Base-by-base conservation (phyloP, 1,140 invertebrate genomes). In the Thaumatotibia leucotreta region DNA sequence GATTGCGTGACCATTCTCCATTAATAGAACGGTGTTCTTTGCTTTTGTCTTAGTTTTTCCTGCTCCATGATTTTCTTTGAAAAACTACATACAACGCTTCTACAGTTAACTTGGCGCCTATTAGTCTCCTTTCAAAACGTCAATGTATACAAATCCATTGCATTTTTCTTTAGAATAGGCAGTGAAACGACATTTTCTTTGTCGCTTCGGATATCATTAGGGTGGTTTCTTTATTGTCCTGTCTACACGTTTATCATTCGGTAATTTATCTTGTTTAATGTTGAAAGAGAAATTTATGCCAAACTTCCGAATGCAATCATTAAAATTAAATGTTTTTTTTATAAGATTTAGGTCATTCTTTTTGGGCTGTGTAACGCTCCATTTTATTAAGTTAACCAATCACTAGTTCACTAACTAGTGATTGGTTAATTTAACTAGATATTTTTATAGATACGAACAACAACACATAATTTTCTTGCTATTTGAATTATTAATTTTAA, bases 11-110 rank as follows among this genome's bases (percentile, higher is more conserved):
- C 52, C n/a, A 27, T 27, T 4, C 14, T 24, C 52, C 52, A 58
- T 58, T 58, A 58, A 58, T 14, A 14, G 52, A 27, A n/a, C 52
- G 73, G 67, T 73, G 76, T 83, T 79, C 77, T 74, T 79, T 77
- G 65, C 64, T 70, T 69, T 75, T 73, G 75, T 72, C 75, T 79
- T 76, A 74, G 68, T 71, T 80, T 77, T 67, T 69, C 72, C 69
- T 64, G 66, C 31, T 67, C 63, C 72, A 68, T 72, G 35, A 72
- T 67, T 54, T 76, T 58, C 14, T 6, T 58, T 58, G 0, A 2
- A 1, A 14, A 29, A 29, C 5, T 14, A 27, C 9, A 27, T 58
- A 58, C 52, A 58, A 1, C 24, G 52, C 27, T 58, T 23, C 23
- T 14, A 14, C 14, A 27, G 52, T 58, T 58, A 58, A 14, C 4